Conservation (phyloP, 2,888 invertebrate species). For the Zelleria hepariella region DNA sequence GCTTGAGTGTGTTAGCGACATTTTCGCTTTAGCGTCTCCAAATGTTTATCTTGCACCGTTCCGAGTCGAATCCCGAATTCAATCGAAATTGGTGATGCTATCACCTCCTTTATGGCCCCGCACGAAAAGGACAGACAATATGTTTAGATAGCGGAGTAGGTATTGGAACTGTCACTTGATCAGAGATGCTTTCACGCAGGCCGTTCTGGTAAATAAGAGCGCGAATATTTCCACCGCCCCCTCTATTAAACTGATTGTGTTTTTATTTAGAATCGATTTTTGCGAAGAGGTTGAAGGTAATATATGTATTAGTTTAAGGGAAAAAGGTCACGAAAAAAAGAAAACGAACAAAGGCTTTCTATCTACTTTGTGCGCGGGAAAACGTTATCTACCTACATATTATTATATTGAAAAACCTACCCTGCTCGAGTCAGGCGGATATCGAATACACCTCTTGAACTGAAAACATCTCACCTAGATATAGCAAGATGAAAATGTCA, state of each 20-base stretch:
- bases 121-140: not conserved
- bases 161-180: not conserved
- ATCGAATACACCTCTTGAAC: not conserved
- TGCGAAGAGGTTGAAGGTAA: not conserved
- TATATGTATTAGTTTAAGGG: not conserved
- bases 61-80: not conserved
- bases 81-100: constrained; percentile 3
- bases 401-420: not conserved
- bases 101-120: not conserved
- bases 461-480: not conserved
- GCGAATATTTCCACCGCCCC: not conserved
- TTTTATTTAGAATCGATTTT: constrained; percentile 9
- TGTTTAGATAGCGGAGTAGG: not conserved
- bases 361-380: not conserved
- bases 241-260: constrained; percentile 9
- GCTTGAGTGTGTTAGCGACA: constrained; percentile 28
- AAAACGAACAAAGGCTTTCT: not conserved
- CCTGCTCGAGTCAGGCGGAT: not conserved
- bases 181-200: not conserved
- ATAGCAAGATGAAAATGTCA: not conserved
- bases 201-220: not conserved
- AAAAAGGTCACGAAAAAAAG: not conserved
- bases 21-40: constrained; percentile 27
- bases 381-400: not conserved
- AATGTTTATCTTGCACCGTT: not conserved